Conservation (phyloP, 2,888 invertebrate genomes). For the Lingula anatina region DNA sequence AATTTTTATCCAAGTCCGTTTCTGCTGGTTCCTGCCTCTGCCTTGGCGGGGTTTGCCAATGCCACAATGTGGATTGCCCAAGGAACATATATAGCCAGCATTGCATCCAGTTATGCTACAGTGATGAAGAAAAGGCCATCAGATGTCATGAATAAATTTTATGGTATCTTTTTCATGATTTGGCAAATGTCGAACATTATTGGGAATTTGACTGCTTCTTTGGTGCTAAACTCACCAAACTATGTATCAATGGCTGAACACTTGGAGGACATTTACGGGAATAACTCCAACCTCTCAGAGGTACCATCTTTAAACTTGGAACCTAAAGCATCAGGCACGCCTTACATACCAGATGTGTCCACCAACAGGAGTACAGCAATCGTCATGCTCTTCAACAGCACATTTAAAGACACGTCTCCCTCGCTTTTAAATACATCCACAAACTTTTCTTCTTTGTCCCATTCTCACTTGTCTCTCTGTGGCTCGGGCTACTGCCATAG, state of each 20-base stretch:
- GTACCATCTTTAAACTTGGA: too few relatives aligned
- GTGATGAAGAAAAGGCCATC: conserved; percentile 23
- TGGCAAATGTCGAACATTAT: conserved; percentile 36
- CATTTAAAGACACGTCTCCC: not conserved
- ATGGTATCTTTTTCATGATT: conserved; percentile 41
- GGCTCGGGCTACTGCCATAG: conserved; percentile 30
- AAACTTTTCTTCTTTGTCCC: too few relatives aligned
- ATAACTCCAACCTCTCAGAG: too few relatives aligned
- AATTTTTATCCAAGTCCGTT: conserved; percentile 37
- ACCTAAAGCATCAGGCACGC: too few relatives aligned
- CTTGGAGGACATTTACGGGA: too few relatives aligned
- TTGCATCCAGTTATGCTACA: conserved; percentile 30
- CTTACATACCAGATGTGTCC: too few relatives aligned
- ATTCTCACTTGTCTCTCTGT: conserved; percentile 14
- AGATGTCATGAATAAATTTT: conserved; percentile 34
- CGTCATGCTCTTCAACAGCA: not conserved
- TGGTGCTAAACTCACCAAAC: too few relatives aligned
- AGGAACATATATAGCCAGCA: conserved; percentile 41
- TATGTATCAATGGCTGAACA: too few relatives aligned
- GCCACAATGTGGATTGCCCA: conserved; percentile 44
- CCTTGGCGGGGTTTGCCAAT: conserved; percentile 32
- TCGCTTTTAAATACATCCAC: not conserved
- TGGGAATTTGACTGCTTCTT: conserved; percentile 40
- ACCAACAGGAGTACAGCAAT: not conserved
- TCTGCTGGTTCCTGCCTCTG: conserved; percentile 34